Conservation (phyloP, 1,140 invertebrate species). For the Archegozetes longisetosus region DNA sequence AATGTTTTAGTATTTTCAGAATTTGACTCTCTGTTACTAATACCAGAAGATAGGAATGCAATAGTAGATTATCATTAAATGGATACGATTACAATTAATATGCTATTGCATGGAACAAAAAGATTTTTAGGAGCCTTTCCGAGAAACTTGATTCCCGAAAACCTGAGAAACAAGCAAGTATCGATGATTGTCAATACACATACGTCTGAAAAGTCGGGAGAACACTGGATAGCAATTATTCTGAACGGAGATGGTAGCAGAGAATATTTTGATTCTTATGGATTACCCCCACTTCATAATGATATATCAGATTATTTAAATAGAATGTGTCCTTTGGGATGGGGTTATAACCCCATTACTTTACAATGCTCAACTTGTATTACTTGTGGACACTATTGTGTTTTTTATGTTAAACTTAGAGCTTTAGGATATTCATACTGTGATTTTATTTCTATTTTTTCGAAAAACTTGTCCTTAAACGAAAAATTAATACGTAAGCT, state of each 20-base stretch:
- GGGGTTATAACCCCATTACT: neutral
- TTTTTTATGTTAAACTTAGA: neutral
- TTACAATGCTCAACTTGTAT: neutral
- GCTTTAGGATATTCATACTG: too few species aligned
- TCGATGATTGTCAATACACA: neutral
- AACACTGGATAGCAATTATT: slow-evolving; percentile 18
- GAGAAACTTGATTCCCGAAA: neutral
- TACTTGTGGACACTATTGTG: neutral
- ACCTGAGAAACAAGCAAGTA: neutral
- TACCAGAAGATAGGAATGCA: slow-evolving; percentile 11
- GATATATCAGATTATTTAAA: neutral
- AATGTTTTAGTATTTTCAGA: slow-evolving; percentile 11
- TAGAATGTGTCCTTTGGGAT: neutral
- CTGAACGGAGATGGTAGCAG: neutral
- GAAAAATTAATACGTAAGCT: too few species aligned
- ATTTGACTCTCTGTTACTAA: slow-evolving; percentile 16
- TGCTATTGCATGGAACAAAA: neutral
- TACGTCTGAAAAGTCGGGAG: neutral
- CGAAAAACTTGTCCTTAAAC: too few species aligned
- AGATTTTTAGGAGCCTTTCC: slow-evolving; percentile 6
- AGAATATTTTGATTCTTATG: slow-evolving; percentile 12
- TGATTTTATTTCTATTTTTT: too few species aligned
- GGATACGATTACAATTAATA: neutral
- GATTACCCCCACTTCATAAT: neutral
- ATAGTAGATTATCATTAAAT: slow-evolving; percentile 13